Percentiles rank a stretch among this genome's conserved stretches.
These are phyloP conservation scores for Chlamydotis undulata DNA, from an alignment of 2,113 vertebrate species.

Conservation along the genomic window DNA sequence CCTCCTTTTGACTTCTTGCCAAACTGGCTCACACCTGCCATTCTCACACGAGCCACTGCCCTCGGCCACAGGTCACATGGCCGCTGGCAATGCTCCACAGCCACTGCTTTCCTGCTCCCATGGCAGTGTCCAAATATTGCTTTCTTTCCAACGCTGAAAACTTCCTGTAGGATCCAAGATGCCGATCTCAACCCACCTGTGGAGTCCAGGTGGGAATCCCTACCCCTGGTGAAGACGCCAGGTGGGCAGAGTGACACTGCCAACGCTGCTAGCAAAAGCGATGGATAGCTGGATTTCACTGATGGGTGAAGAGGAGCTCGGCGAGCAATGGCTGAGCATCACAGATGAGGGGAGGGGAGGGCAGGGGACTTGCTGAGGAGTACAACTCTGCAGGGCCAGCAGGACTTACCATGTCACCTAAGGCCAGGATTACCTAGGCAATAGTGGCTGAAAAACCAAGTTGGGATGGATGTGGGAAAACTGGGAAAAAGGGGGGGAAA, in stretches of 20 bases:
- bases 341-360: neutral
- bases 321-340: fast-evolving
- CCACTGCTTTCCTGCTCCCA: neutral
- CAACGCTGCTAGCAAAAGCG: neutral
- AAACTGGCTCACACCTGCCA: neutral
- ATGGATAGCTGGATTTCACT: neutral
- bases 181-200: neutral
- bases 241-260: fast-evolving
- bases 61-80: neutral
- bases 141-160: neutral
- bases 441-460: neutral
- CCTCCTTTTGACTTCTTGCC: neutral
- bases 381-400: neutral
- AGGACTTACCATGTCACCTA: neutral
- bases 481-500: neutral
- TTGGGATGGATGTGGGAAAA: neutral
- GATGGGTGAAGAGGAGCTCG: neutral
- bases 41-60: neutral
- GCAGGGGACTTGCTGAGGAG: neutral
- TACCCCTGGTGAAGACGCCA: neutral
- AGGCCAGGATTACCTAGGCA: neutral
- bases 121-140: neutral
- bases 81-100: fast-evolving
- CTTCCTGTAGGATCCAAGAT: neutral
- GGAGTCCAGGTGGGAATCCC: neutral